Percentiles rank a stretch among this genome's conserved stretches.
These are phyloP conservation scores for Probosciger aterrimus DNA, from an alignment of 2,113 vertebrate genomes.

Conservation along the genomic window DNA sequence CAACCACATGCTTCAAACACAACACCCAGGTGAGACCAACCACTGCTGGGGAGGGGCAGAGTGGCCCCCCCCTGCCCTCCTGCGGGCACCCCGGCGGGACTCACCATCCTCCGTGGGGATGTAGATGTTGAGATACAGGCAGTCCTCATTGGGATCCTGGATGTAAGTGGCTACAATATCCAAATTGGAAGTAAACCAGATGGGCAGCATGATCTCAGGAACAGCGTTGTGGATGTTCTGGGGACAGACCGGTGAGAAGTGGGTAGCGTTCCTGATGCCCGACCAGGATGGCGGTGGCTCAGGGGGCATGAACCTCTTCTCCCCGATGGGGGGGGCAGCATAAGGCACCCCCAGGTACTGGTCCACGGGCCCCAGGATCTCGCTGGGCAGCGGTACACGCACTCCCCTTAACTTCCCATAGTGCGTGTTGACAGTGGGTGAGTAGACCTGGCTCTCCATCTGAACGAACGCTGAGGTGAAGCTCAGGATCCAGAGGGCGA, in stretches of 20 bases:
- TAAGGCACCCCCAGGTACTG: slow-evolving; percentile 87
- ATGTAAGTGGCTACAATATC: slow-evolving; percentile 98
- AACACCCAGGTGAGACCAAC: slow-evolving; percentile 71
- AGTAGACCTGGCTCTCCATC: slow-evolving; percentile 85
- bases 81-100: slow-evolving; percentile 69
- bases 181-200: slow-evolving; percentile 99
- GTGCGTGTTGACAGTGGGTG: slow-evolving; percentile 96
- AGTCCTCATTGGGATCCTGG: slow-evolving; percentile 98
- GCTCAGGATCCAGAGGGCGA: slow-evolving; percentile 86
- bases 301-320: slow-evolving; percentile 95
- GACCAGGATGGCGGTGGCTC: slow-evolving; percentile 97
- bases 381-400: slow-evolving; percentile 90
- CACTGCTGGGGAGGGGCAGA: slow-evolving; percentile 39
- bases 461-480: slow-evolving; percentile 77
- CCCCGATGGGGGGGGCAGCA: slow-evolving; percentile 87
- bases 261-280: slow-evolving; percentile 95
- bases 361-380: slow-evolving; percentile 97
- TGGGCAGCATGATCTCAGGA: slow-evolving; percentile 98
- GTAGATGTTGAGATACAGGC: slow-evolving; percentile 98
- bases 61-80: not conserved
- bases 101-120: slow-evolving; percentile 99
- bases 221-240: slow-evolving; percentile 98
- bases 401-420: slow-evolving; percentile 94
- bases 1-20: slow-evolving; percentile 85
- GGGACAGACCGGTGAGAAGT: slow-evolving; percentile 96